Evolutionary conservation across 2,797 vertebrate species (phyloP), one percentile per base, ranked within the genome.

Genomic region (Echeneis naucrates): DNA sequence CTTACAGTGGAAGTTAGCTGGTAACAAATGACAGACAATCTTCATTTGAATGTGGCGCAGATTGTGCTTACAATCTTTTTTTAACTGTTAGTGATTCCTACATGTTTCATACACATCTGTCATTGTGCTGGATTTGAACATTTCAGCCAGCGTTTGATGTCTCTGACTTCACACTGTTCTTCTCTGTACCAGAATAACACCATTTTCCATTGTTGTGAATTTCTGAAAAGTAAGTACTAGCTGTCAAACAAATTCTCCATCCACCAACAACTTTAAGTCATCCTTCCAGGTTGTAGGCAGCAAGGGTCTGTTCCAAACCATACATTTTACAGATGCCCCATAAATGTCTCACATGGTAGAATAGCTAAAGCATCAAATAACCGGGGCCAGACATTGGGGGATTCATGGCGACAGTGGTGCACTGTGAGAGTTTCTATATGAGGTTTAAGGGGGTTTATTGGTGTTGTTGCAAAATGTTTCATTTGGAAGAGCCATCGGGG

Each of bases 1-100:
- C 90, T 97, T 97, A 47, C 96, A 94, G 83, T 96, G 96, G 89
- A 95, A 96, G 83, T 96, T 96, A 80, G 95, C 96, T 97, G 37
- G 5, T 23, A 42, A 38, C n/a, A 68, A 23, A 53, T 1, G 35
- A 53, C 21, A 68, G 5, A 60, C 24, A 51, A 69, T 23, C 8
- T 30, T 54, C 19, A 37, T 54, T 9, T 57, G 21, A 56, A 26
- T 51, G 30, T 4, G 17, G 16, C 4, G 38, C 55, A 26, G 1
- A 32, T 0, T 35, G 40, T 54, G 56, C 23, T 35, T 32, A 5
- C 4, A 7, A n/a, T n/a, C n/a, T n/a, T n/a, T n/a, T n/a, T n/a
- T n/a, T n/a, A n/a, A n/a, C n/a, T n/a, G n/a, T n/a, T n/a, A n/a
- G 48, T 3, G 13, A 14, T 50, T 51, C 14, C 30, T 3, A 51